Evolutionary conservation across 2,888 invertebrate species (phyloP).

Genomic region (Eupeodes luniger): DNA sequence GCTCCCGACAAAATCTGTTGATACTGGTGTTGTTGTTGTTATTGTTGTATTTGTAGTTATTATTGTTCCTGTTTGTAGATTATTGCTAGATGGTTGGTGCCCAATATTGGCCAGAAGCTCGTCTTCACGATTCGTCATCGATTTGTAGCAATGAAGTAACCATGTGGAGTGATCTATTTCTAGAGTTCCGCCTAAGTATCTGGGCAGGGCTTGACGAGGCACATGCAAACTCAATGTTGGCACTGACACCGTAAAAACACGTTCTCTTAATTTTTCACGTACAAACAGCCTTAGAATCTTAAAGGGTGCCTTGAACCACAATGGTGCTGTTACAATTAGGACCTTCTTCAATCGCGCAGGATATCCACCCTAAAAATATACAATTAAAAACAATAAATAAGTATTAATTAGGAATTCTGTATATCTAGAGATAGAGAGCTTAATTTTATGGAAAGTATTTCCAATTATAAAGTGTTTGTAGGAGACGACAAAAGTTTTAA

Average conservation of each 20-base stretch:
- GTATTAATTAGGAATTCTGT: neutral
- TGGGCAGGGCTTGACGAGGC: slow-evolving; percentile 94
- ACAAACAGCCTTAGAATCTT: slow-evolving; percentile 97
- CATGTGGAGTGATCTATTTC: slow-evolving; percentile 95
- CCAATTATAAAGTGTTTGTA: neutral
- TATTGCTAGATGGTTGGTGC: slow-evolving; percentile 79
- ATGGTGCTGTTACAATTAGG: slow-evolving; percentile 97
- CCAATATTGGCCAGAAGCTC: slow-evolving; percentile 84
- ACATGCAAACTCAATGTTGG: slow-evolving; percentile 95
- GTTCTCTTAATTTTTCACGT: slow-evolving; percentile 96
- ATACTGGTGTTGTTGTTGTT: slow-evolving; percentile 57
- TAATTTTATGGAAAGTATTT: neutral
- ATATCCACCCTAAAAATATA: slow-evolving; percentile 93
- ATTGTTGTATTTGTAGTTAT: slow-evolving; percentile 48
- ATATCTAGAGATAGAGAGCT: neutral
- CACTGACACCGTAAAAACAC: slow-evolving; percentile 97
- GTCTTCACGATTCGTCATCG: slow-evolving; percentile 92
- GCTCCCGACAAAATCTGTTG: slow-evolving; percentile 76
- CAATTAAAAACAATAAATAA: neutral
- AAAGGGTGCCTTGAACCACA: slow-evolving; percentile 99
- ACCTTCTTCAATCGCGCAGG: slow-evolving; percentile 99
- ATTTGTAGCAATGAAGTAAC: slow-evolving; percentile 90
- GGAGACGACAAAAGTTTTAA: slow-evolving; percentile 2
- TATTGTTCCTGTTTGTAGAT: slow-evolving; percentile 78
- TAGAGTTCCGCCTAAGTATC: slow-evolving; percentile 94